These are phyloP conservation scores for Hybos culiciformis DNA, from an alignment of 2,888 invertebrate species.

Conservation along the genomic window DNA sequence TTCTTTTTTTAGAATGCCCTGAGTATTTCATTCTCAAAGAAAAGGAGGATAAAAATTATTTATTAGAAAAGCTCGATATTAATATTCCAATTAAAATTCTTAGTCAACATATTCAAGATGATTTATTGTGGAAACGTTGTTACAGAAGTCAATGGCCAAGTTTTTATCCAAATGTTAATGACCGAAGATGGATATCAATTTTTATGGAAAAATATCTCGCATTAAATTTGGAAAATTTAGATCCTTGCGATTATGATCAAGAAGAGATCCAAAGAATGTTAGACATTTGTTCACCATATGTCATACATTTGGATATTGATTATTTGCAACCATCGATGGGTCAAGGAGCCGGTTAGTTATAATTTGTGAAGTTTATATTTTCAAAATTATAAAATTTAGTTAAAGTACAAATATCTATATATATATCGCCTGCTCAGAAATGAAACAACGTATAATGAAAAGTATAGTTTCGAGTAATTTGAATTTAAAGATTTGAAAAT, in stretches of 20 bases:
- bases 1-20: conserved; percentile 24
- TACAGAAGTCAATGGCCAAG: conserved; percentile 29
- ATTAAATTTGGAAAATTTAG: conserved; percentile 32
- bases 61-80: conserved; percentile 29
- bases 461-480: too few relatives aligned
- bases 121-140: conserved; percentile 32
- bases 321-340: conserved; percentile 27
- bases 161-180: conserved; percentile 15
- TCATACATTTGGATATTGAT: conserved; percentile 31
- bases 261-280: conserved; percentile 27
- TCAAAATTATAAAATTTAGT: background rate
- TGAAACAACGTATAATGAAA: too few relatives aligned
- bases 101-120: conserved; percentile 27
- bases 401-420: background rate
- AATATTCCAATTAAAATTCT: conserved; percentile 29
- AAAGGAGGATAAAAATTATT: conserved; percentile 30
- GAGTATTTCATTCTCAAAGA: conserved; percentile 24
- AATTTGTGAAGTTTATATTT: too few relatives aligned
- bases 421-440: too few relatives aligned
- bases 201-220: conserved; percentile 36
- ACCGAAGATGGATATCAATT: conserved; percentile 29
- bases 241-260: conserved; percentile 30
- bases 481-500: too few relatives aligned
- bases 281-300: conserved; percentile 31
- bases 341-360: conserved; percentile 15